These are phyloP conservation scores for Ennomos erosarius DNA, from an alignment of 2,888 invertebrate genomes.

Conservation along the genomic window DNA sequence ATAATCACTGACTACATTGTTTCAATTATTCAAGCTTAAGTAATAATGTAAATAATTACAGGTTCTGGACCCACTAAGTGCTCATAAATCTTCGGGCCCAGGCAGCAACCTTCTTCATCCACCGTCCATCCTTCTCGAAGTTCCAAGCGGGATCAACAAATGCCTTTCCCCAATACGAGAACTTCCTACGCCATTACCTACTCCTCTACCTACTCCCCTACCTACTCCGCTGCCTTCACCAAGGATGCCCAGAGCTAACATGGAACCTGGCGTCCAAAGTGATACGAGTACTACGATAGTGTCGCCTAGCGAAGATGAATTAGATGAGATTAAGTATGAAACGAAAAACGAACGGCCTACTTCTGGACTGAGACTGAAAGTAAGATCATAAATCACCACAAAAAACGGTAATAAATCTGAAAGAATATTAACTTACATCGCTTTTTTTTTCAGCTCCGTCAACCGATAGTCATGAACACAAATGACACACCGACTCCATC, in stretches of 20 bases:
- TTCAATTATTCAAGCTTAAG: too few species aligned
- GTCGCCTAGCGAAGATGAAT: slow-evolving; percentile 77
- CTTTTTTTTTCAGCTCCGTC: slow-evolving; percentile 79
- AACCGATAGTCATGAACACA: slow-evolving; percentile 64
- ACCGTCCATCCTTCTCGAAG: slow-evolving; percentile 91
- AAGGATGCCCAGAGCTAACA: slow-evolving; percentile 72
- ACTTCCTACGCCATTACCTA: slow-evolving; percentile 90
- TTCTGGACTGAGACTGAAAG: slow-evolving; percentile 70
- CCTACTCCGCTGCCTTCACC: slow-evolving; percentile 87
- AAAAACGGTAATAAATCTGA: background rate
- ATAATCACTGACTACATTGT: too few species aligned
- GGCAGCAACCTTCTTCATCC: slow-evolving; percentile 88
- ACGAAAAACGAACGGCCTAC: slow-evolving; percentile 63
- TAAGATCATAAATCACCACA: slow-evolving; percentile 37
- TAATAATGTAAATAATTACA: slow-evolving; percentile 40
- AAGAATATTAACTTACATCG: background rate
- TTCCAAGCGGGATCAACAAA: slow-evolving; percentile 90
- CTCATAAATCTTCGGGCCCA: slow-evolving; percentile 85
- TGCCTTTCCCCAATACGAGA: slow-evolving; percentile 93
- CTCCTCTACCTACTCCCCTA: slow-evolving; percentile 86
- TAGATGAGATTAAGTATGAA: slow-evolving; percentile 72
- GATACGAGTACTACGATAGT: slow-evolving; percentile 61
- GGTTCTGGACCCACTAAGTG: slow-evolving; percentile 89
- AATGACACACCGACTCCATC: slow-evolving; percentile 76
- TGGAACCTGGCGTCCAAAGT: slow-evolving; percentile 62